Conservation (phyloP, 2,113 vertebrate genomes). For the Aramus guarauna region DNA sequence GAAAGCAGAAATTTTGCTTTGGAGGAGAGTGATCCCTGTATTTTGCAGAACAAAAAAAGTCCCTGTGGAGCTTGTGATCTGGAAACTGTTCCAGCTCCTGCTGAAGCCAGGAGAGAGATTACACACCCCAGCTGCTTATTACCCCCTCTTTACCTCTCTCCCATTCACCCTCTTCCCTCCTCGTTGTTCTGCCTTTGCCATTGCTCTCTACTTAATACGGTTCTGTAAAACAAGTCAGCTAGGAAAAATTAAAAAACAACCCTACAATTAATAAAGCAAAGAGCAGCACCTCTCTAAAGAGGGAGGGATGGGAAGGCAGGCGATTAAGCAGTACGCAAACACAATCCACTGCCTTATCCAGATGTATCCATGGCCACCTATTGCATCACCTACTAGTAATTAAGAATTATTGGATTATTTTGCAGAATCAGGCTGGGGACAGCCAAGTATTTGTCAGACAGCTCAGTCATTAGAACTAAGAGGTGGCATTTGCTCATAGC, state of each 20-base stretch:
- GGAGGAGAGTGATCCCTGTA: not conserved
- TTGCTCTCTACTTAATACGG: not conserved
- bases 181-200: not conserved
- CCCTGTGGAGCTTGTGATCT: not conserved
- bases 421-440: not conserved
- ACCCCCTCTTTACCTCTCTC: not conserved
- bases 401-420: not conserved
- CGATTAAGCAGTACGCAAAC: not conserved
- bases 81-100: not conserved
- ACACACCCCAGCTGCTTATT: not conserved
- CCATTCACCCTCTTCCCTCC: not conserved
- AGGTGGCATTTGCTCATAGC: not conserved
- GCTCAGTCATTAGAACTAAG: not conserved
- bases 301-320: not conserved
- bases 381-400: not conserved
- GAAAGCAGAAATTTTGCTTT: slow-evolving; percentile 34
- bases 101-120: not conserved
- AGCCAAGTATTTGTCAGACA: not conserved
- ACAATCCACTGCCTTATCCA: not conserved
- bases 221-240: not conserved
- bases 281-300: not conserved
- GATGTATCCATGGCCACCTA: not conserved
- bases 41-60: not conserved
- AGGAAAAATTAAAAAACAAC: not conserved
- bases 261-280: not conserved